Evolutionary conservation across 2,888 invertebrate genomes (phyloP), one percentile per base, ranked within the genome.

Genomic region (Dermolepida albohirtum): DNA sequence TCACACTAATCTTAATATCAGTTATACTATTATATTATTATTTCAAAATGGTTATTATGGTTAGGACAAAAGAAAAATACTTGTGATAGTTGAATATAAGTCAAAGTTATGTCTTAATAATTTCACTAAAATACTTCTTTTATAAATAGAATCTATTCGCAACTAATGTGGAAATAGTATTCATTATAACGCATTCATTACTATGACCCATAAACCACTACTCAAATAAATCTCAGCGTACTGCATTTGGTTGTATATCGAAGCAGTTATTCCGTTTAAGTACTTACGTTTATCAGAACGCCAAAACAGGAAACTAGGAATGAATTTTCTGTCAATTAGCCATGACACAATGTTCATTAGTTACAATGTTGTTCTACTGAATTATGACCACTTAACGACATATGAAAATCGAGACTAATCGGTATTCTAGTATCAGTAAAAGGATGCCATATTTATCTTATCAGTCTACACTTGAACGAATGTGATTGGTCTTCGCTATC

Each of bases 401-500:
- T 34, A 47, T 27, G 12, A 44, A 44, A 44, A 47, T 59, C 43
- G 44, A 59, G 44, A 47, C 44, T 59, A 59, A 47, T 44, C 59
- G 59, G 22, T 59, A 12, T 59, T 44, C 12, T n/a, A 22, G 14
- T 59, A 59, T 59, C 57, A 29, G 51, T 29, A 10, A 59, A 44
- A 59, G 27, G 59, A 54, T 54, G 59, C 59, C 66, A 66, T 68
- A 66, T 47, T 72, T 72, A 72, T 70, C 72, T 72, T 68, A 72
- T 72, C 72, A 67, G 64, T 70, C 41, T 12, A 47, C 11, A 44
- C 29, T 59, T 7, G 59, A 59, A 44, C 44, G 59, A 44, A 29
- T 6, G 47, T 14, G 59, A 47, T 47, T 44, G 59, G n/a, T 59
- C 41, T 41, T 47, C 47, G 16, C 1, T 44, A 29, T 12, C 59